Percentiles rank a stretch among this genome's conserved stretches.
Evolutionary conservation across 2,113 vertebrate species (phyloP).

Genomic region (Megaceryle torquata): DNA sequence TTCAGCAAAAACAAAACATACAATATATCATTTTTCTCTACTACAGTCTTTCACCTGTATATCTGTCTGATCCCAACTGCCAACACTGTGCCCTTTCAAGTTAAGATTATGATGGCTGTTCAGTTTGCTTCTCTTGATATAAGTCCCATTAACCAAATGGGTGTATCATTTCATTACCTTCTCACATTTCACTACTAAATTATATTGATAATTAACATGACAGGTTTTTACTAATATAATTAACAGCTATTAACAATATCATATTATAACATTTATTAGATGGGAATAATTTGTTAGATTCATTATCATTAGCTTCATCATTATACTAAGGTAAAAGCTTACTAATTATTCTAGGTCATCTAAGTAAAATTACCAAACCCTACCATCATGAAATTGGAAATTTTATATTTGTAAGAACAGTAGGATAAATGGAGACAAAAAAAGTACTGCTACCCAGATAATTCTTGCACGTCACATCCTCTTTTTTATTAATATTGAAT

Average conservation of each 20-base stretch:
- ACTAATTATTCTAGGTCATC: background rate
- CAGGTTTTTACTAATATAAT: constrained; percentile 5
- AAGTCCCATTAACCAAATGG: background rate
- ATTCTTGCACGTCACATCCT: background rate
- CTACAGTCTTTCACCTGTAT: background rate
- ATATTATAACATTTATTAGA: background rate
- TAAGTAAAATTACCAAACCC: background rate
- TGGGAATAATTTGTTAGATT: background rate
- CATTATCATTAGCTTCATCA: background rate
- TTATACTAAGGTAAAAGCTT: background rate
- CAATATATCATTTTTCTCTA: background rate
- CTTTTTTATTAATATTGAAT: background rate
- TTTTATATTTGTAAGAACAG: background rate
- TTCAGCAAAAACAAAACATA: background rate
- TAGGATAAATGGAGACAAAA: background rate
- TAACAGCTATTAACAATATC: background rate
- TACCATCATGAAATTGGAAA: background rate
- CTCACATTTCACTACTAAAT: background rate
- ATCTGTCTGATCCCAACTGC: background rate
- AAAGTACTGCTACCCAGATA: background rate
- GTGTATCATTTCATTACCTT: background rate
- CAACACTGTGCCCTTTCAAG: background rate
- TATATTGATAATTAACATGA: constrained; percentile 9
- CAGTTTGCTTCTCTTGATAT: background rate
- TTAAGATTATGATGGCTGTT: background rate